phyloP scores from a whole-genome alignment of 2,888 invertebrate species.

The Pimpla rufipes region DNA sequence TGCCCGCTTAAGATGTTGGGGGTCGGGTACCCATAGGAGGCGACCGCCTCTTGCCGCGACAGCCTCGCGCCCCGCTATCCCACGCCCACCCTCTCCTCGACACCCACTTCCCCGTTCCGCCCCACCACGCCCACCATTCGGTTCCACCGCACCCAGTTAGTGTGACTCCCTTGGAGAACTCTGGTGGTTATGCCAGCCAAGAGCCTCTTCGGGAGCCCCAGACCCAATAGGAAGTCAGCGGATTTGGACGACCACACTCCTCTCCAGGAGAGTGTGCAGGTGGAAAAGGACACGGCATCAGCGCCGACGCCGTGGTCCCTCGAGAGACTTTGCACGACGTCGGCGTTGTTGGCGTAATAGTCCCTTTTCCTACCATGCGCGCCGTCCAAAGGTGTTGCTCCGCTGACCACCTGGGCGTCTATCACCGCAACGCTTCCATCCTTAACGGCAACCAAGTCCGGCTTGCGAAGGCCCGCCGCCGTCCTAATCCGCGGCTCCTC shows the following conservation, averaged over 20 bases:
- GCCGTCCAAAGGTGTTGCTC: conserved; percentile 44
- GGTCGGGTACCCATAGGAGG: neutral
- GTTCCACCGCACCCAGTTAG: conserved; percentile 64
- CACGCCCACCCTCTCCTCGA: neutral
- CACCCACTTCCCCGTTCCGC: neutral
- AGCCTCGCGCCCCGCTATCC: neutral
- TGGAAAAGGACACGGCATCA: conserved; percentile 35
- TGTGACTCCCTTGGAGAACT: conserved; percentile 63
- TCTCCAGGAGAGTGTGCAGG: conserved; percentile 67
- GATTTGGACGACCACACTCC: conserved; percentile 65
- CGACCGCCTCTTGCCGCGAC: neutral
- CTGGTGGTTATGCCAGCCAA: conserved; percentile 51
- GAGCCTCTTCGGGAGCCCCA: conserved; percentile 53
- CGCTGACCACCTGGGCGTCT: conserved; percentile 67
- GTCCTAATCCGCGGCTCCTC: conserved; percentile 74
- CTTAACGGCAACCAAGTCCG: conserved; percentile 58
- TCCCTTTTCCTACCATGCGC: conserved; percentile 52
- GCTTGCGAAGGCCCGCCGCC: conserved; percentile 55
- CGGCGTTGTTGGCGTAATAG: conserved; percentile 55
- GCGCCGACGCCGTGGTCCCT: neutral
- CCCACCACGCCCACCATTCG: conserved; percentile 43
- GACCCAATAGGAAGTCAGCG: conserved; percentile 48
- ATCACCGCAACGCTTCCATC: conserved; percentile 27
- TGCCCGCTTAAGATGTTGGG: conserved; percentile 8
- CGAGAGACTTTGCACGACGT: neutral